These are phyloP conservation scores for Tigriopus japonicus DNA, from an alignment of 1,140 invertebrate genomes.

Conservation along the genomic window DNA sequence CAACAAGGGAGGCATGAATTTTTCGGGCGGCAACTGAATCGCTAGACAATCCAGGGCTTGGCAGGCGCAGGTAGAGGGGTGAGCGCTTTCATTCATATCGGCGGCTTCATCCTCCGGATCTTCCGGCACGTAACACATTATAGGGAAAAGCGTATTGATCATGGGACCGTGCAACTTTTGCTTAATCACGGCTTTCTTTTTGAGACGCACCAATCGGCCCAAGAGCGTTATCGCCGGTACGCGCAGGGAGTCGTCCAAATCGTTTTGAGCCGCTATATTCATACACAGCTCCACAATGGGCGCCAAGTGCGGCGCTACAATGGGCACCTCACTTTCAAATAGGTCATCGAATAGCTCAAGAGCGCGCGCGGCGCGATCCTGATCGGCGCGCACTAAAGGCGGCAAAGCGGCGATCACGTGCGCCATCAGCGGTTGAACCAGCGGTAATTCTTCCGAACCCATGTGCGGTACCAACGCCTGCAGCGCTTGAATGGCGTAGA, in stretches of 20 bases:
- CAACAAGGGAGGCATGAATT: slow-evolving; percentile 47
- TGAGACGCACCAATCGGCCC: slow-evolving; percentile 38
- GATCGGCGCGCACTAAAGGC: slow-evolving; percentile 31
- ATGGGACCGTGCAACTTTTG: slow-evolving; percentile 50
- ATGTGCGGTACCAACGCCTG: slow-evolving; percentile 37
- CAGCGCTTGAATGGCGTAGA: slow-evolving; percentile 39
- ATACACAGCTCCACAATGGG: slow-evolving; percentile 44
- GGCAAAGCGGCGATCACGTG: slow-evolving; percentile 37
- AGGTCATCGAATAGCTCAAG: slow-evolving; percentile 53
- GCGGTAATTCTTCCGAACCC: slow-evolving; percentile 36
- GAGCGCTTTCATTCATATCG: slow-evolving; percentile 31
- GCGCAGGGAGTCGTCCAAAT: slow-evolving; percentile 14
- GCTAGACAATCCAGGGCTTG: slow-evolving; percentile 56
- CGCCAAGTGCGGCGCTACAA: slow-evolving; percentile 43
- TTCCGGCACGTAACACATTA: slow-evolving; percentile 35
- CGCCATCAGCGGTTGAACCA: slow-evolving; percentile 41
- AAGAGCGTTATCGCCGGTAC: slow-evolving; percentile 43
- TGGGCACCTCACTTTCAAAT: slow-evolving; percentile 40
- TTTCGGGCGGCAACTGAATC: slow-evolving; percentile 52
- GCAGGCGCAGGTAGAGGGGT: slow-evolving; percentile 41
- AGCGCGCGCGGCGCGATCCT: slow-evolving; percentile 38
- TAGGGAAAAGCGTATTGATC: slow-evolving; percentile 40
- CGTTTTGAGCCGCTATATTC: slow-evolving; percentile 34
- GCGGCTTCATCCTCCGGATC: slow-evolving; percentile 35
- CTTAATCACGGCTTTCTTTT: slow-evolving; percentile 52